A percentile compares a stretch with the other conserved stretches of the same genome.
Conservation (phyloP, 2,888 invertebrate genomes). For the Autographa pulchrina region DNA sequence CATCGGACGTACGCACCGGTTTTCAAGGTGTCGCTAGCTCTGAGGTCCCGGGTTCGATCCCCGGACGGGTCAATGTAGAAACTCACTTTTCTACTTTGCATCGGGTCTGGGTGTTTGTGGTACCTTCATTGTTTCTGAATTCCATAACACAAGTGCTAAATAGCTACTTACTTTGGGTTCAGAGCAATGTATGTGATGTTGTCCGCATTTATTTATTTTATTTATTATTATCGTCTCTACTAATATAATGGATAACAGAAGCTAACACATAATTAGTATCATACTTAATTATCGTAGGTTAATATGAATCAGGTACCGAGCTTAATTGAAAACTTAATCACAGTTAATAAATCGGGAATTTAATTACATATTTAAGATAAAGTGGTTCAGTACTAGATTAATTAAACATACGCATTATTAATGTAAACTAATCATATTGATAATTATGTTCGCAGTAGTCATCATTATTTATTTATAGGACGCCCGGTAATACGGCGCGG, state of each 20-base stretch:
- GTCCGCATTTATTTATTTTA: no score
- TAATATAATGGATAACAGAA: not conserved
- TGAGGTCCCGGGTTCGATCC: no score
- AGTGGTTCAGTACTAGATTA: slow-evolving; percentile 10
- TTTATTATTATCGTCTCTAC: no score
- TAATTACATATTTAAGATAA: slow-evolving; percentile 38
- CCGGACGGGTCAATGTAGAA: no score
- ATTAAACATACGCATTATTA: not conserved
- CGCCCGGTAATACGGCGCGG: not conserved
- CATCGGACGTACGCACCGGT: no score
- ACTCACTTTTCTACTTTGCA: no score
- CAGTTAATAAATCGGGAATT: slow-evolving; percentile 31
- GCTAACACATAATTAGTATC: not conserved
- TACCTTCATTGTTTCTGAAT: no score
- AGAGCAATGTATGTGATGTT: no score
- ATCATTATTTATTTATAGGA: not conserved
- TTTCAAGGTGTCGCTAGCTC: no score
- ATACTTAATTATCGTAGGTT: not conserved
- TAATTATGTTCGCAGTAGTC: not conserved
- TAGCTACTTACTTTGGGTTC: no score
- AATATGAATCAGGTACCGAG: slow-evolving; percentile 24
- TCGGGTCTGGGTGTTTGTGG: no score
- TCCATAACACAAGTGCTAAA: no score
- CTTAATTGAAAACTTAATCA: slow-evolving; percentile 22
- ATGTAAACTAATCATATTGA: not conserved